Conservation (phyloP, 2,888 invertebrate species). For the Acleris emargana region DNA sequence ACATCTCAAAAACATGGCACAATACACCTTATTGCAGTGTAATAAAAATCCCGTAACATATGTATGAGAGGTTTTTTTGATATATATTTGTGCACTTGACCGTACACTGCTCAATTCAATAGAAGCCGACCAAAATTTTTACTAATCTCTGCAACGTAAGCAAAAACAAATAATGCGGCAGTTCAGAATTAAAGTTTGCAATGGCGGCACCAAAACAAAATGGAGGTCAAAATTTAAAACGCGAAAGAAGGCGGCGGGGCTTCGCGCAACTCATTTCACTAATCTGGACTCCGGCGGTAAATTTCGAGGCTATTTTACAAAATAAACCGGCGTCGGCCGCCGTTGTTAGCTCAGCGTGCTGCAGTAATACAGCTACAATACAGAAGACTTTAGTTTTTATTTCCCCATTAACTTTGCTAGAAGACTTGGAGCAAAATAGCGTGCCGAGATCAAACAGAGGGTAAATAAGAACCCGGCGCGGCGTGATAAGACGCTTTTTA, state of each 20-base stretch:
- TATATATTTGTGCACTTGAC: too few relatives aligned
- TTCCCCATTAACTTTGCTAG: slow-evolving; percentile 15
- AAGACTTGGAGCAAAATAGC: slow-evolving; percentile 15
- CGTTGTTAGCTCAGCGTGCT: neutral
- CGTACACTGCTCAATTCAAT: too few relatives aligned
- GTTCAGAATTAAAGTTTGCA: neutral
- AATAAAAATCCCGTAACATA: too few relatives aligned
- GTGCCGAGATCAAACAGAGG: slow-evolving; percentile 3
- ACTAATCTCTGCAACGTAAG: too few relatives aligned
- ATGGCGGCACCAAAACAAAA: slow-evolving; percentile 11
- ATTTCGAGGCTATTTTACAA: slow-evolving; percentile 21
- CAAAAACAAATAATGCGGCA: too few relatives aligned
- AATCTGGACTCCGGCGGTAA: slow-evolving; percentile 27
- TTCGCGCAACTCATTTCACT: slow-evolving; percentile 26
- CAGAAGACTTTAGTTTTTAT: slow-evolving; percentile 14
- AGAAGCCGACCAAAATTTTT: too few relatives aligned
- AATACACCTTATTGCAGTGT: too few relatives aligned
- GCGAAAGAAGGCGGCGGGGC: slow-evolving; percentile 2
- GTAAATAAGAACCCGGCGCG: slow-evolving; percentile 5
- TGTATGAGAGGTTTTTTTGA: too few relatives aligned
- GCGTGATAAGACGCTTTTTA: slow-evolving; percentile 11
- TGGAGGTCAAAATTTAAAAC: slow-evolving; percentile 26
- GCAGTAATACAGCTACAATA: neutral
- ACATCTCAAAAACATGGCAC: too few relatives aligned
- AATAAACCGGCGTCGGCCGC: slow-evolving; percentile 7